Conservation (phyloP, 2,797 vertebrate genomes). For the Martes flavigula region DNA sequence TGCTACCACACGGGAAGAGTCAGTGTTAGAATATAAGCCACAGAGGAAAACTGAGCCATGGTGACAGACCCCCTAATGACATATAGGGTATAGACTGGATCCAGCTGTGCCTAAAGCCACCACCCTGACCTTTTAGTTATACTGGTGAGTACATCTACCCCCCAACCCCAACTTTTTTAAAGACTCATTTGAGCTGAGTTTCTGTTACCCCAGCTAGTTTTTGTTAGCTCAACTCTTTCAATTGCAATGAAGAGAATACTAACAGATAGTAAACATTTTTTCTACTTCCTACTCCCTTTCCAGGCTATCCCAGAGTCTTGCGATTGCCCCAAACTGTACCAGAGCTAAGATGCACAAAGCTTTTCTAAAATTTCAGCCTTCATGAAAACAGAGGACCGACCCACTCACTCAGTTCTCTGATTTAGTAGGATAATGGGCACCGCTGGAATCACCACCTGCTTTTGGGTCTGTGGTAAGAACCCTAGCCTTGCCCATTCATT, state of each 20-base stretch:
- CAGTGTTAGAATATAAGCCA: neutral
- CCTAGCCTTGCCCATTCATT: neutral
- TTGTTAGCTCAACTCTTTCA: neutral
- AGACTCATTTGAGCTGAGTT: neutral
- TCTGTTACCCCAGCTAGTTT: neutral
- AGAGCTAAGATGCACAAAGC: neutral
- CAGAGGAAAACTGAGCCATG: neutral
- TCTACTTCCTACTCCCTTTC: neutral
- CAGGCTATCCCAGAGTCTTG: neutral
- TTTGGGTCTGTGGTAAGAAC: neutral
- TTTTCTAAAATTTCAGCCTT: neutral
- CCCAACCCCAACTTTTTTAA: rapidly evolving
- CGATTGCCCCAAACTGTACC: neutral
- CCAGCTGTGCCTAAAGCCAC: neutral
- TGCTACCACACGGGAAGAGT: neutral
- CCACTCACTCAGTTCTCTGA: neutral
- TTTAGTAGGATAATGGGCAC: neutral
- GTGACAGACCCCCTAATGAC: neutral
- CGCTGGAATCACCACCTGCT: neutral
- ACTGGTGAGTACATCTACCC: neutral
- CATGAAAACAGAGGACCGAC: neutral
- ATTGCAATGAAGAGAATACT: neutral
- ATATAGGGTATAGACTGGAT: neutral
- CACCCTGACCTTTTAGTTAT: neutral
- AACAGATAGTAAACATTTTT: neutral